Evolutionary conservation across 2,888 invertebrate species (phyloP).

Genomic region (Clanis bilineata): DNA sequence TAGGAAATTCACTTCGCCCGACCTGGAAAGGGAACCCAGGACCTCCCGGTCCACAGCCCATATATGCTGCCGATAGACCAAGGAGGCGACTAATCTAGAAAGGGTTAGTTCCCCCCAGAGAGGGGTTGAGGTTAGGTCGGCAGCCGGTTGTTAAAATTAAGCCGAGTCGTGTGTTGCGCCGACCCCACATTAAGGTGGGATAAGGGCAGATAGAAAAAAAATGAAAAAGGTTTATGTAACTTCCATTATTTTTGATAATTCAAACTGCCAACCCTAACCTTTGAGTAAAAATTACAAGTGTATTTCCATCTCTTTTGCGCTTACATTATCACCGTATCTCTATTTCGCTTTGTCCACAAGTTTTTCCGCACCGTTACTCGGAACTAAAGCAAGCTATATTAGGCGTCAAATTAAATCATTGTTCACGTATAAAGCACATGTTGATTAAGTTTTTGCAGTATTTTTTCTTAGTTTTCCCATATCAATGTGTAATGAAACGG

Average conservation of each 20-base stretch:
- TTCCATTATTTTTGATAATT: not conserved
- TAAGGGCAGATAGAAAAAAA: too few species aligned
- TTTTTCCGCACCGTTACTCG: constrained; percentile 60
- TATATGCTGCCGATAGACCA: too few species aligned
- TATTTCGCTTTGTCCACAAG: constrained; percentile 38
- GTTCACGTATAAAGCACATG: constrained; percentile 56
- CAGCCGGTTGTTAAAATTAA: too few species aligned
- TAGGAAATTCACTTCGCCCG: too few species aligned
- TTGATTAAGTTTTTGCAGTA: constrained; percentile 21
- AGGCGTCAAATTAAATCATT: constrained; percentile 69
- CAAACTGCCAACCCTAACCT: not conserved
- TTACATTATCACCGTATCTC: constrained; percentile 26
- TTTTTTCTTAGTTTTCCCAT: constrained; percentile 7
- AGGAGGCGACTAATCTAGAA: too few species aligned
- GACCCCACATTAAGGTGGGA: too few species aligned
- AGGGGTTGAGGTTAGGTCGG: too few species aligned
- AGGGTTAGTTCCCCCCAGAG: too few species aligned
- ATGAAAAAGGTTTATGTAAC: too few species aligned
- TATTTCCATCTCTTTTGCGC: not conserved
- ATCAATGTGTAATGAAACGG: not conserved
- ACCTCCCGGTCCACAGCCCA: too few species aligned
- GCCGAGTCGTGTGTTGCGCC: too few species aligned
- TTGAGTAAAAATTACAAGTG: not conserved
- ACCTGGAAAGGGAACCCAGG: too few species aligned
- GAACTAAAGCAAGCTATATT: constrained; percentile 59